Conservation (phyloP, 2,113 vertebrate genomes). For the Pyxicephalus adspersus region DNA sequence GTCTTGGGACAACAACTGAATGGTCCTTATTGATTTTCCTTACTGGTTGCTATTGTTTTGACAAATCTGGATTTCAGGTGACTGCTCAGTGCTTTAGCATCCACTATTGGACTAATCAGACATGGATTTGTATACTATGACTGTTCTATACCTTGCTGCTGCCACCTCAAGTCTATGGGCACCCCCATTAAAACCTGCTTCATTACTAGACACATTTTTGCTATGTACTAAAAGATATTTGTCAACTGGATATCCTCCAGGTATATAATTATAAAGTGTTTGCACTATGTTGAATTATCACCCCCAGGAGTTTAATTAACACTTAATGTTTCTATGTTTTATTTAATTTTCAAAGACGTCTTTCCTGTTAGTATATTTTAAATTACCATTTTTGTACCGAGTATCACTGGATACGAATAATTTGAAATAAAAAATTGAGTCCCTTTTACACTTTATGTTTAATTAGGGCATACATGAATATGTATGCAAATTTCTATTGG, state of each 20-base stretch:
- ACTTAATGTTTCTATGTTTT: slow-evolving; percentile 40
- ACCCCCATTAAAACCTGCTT: too few species aligned
- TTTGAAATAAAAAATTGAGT: neutral
- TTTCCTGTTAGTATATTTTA: slow-evolving; percentile 27
- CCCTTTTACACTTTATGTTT: neutral
- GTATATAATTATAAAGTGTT: slow-evolving; percentile 38
- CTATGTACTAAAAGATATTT: slow-evolving; percentile 11
- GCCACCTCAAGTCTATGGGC: too few species aligned
- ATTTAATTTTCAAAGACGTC: slow-evolving; percentile 37
- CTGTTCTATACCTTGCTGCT: too few species aligned
- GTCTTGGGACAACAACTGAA: too few species aligned
- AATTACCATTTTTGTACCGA: slow-evolving; percentile 24
- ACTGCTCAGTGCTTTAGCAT: too few species aligned
- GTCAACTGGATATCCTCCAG: slow-evolving; percentile 37
- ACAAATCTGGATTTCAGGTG: too few species aligned
- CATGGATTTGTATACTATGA: too few species aligned
- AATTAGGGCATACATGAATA: neutral
- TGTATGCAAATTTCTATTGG: neutral
- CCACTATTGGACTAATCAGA: too few species aligned
- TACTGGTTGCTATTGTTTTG: too few species aligned
- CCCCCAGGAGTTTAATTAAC: slow-evolving; percentile 41
- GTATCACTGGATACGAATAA: neutral
- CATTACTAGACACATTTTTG: too few species aligned
- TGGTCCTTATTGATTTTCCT: too few species aligned
- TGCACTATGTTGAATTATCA: slow-evolving; percentile 12